A percentile compares a stretch with the other conserved stretches of the same genome.
Conservation (phyloP, 1,140 invertebrate species). For the Lamellibrachia luymesi region DNA sequence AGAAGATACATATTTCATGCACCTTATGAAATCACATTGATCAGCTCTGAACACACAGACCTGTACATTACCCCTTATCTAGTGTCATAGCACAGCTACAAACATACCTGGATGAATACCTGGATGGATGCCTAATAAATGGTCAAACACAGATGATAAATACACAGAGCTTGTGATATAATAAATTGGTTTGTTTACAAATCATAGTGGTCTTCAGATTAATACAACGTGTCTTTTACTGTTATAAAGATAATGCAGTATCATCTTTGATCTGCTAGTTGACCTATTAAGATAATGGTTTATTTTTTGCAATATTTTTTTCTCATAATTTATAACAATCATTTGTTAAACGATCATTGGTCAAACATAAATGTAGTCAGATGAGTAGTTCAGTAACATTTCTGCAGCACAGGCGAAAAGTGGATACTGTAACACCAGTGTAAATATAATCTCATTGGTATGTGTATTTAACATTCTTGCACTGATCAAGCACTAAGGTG, state of each 20-base stretch:
- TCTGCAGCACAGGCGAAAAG: no score
- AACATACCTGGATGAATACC: neutral
- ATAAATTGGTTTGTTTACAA: neutral
- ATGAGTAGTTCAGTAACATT: no score
- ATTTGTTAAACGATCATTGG: no score
- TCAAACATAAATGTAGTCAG: no score
- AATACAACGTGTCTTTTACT: neutral
- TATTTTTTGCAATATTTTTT: no score
- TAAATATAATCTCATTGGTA: neutral
- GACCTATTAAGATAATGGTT: no score
- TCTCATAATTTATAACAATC: no score
- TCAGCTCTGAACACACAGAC: neutral
- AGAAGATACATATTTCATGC: neutral
- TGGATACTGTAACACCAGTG: neutral
- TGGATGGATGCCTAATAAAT: neutral
- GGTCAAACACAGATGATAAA: neutral
- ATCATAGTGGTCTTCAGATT: neutral
- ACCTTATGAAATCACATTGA: neutral
- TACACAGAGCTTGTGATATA: neutral
- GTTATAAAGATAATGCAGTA: neutral
- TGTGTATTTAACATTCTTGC: neutral
- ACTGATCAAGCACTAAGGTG: neutral
- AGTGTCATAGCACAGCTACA: neutral
- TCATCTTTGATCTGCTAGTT: neutral
- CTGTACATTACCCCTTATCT: neutral